A percentile compares a stretch with the other conserved stretches of the same genome.
These are phyloP conservation scores for Dryococelus australis DNA, from an alignment of 2,888 invertebrate genomes.

Conservation along the genomic window DNA sequence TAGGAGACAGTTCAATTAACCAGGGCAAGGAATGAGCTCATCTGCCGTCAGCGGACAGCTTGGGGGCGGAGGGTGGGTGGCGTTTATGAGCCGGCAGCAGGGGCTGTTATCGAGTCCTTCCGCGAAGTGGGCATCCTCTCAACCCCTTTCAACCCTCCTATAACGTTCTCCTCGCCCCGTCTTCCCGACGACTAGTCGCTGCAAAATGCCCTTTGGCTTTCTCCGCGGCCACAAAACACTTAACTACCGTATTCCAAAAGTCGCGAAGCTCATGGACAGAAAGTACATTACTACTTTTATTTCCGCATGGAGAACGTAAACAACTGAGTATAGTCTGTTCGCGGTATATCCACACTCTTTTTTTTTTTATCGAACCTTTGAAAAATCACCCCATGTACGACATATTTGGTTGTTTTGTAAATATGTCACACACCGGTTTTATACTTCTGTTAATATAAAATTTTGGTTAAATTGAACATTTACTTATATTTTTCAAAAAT, in stretches of 20 bases:
- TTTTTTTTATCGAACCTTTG: too few species aligned
- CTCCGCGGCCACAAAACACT: background rate
- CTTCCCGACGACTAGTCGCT: background rate
- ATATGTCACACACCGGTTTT: too few species aligned
- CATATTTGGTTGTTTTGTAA: too few species aligned
- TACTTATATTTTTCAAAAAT: too few species aligned
- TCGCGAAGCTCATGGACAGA: too few species aligned
- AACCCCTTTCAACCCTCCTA: background rate
- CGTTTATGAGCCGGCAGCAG: background rate
- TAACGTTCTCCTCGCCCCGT: background rate
- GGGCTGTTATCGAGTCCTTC: background rate
- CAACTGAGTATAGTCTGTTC: too few species aligned
- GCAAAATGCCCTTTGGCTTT: background rate
- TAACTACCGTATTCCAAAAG: background rate
- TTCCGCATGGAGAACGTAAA: too few species aligned
- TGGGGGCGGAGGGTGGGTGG: background rate
- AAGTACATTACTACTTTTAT: too few species aligned
- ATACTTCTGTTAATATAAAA: too few species aligned
- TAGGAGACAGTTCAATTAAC: constrained; percentile 4
- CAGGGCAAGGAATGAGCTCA: background rate
- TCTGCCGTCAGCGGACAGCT: background rate
- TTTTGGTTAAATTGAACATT: too few species aligned
- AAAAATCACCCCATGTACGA: too few species aligned
- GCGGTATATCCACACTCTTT: too few species aligned
- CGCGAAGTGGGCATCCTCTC: background rate